phyloP scores from a whole-genome alignment of 2,113 vertebrate genomes.

The Menidia beryllina region DNA sequence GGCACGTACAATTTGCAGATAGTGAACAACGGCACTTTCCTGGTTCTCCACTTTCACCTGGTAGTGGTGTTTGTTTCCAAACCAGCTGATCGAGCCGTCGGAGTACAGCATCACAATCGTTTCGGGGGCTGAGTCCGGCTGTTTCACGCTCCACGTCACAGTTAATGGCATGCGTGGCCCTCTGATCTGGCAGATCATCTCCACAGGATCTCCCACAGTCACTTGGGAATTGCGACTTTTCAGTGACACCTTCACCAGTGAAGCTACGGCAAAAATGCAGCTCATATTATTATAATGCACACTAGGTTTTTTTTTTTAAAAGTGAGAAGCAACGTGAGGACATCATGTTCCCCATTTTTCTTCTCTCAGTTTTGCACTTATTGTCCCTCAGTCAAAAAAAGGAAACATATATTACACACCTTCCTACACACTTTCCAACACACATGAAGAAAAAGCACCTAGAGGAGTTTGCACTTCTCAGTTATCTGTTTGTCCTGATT shows the following conservation, averaged over 20 bases:
- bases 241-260: constrained; percentile 48
- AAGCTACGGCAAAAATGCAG: constrained; percentile 45
- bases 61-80: constrained; percentile 60
- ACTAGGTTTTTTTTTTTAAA: not conserved
- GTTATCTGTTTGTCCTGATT: no score
- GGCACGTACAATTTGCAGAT: constrained; percentile 71
- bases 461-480: no score
- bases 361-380: not conserved
- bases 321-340: not conserved
- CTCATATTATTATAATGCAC: not conserved
- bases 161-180: constrained; percentile 54
- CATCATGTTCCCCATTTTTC: not conserved
- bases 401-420: no score
- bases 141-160: constrained; percentile 82
- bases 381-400: not conserved
- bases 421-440: not conserved
- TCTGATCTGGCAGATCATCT: constrained; percentile 69
- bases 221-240: constrained; percentile 8
- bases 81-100: constrained; percentile 80
- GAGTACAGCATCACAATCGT: constrained; percentile 74
- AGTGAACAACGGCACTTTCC: constrained; percentile 42
- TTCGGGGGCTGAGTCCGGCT: constrained; percentile 29
- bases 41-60: constrained; percentile 67
- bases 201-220: constrained; percentile 51
- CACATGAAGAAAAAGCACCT: not conserved